Evolutionary conservation across 1,140 invertebrate genomes (phyloP).

Genomic region (Centruroides sculpturatus): DNA sequence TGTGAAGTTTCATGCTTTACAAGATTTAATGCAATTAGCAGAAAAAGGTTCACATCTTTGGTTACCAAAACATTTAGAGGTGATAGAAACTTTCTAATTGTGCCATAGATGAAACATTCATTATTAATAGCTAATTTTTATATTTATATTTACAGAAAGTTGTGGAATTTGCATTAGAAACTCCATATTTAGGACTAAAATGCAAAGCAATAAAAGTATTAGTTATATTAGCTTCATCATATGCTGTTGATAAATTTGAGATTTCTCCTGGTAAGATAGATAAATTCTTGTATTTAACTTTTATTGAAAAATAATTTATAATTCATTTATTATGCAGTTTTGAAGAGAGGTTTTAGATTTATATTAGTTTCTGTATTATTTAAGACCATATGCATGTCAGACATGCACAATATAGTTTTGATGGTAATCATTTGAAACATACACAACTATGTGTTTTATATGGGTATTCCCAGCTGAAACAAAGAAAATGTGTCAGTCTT

Average conservation of each 20-base stretch:
- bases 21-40: constrained; percentile 58
- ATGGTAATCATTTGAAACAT: no score
- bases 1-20: constrained; percentile 57
- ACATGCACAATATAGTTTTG: no score
- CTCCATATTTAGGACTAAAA: constrained; percentile 26
- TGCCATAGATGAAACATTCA: neutral
- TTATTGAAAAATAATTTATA: no score
- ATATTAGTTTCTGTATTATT: no score
- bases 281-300: no score
- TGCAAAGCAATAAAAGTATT: constrained; percentile 29
- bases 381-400: no score
- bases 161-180: constrained; percentile 36
- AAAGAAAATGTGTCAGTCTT: no score
- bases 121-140: no score
- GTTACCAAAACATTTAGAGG: constrained; percentile 50
- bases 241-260: constrained; percentile 23
- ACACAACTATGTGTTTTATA: no score
- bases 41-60: constrained; percentile 57
- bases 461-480: no score
- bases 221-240: constrained; percentile 25
- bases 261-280: constrained; percentile 17
- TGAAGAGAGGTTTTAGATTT: no score
- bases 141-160: constrained; percentile 27
- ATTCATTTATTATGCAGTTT: no score
- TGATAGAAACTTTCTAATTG: neutral